These are phyloP conservation scores for Apostichopus parvimensis DNA, from an alignment of 35 echinoderm and acorn worm species.

Conservation along the genomic window DNA sequence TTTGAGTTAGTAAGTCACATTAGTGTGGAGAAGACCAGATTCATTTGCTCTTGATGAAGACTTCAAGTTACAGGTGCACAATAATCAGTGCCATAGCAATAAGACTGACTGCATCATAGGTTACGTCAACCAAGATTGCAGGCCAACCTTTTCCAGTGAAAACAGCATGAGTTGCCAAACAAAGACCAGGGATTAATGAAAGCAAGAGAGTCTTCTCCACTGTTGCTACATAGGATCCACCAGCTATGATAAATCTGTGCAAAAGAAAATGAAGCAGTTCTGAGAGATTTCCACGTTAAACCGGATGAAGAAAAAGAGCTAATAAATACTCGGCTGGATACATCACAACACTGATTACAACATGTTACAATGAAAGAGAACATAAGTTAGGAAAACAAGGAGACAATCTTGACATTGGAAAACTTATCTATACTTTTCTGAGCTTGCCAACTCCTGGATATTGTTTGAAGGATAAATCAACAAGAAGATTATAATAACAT, in stretches of 20 bases:
- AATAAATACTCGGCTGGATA: background rate
- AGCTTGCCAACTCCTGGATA: too few relatives aligned
- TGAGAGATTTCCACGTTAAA: background rate
- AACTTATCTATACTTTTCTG: too few relatives aligned
- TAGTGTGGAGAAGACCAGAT: too few relatives aligned
- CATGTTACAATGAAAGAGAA: too few relatives aligned
- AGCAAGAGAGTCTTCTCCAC: slow-evolving; percentile 18
- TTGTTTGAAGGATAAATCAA: too few relatives aligned
- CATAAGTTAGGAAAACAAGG: too few relatives aligned
- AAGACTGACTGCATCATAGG: slow-evolving; percentile 32
- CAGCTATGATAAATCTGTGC: slow-evolving; percentile 35
- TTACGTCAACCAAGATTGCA: slow-evolving; percentile 23
- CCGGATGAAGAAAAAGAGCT: background rate
- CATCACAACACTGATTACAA: too few relatives aligned
- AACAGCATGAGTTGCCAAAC: slow-evolving; percentile 6
- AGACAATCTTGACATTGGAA: too few relatives aligned
- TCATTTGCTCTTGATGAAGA: too few relatives aligned
- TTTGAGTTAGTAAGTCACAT: too few relatives aligned
- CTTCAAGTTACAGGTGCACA: slow-evolving; percentile 16
- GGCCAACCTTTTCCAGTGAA: slow-evolving; percentile 41
- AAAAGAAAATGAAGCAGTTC: background rate
- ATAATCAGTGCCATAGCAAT: slow-evolving; percentile 28
- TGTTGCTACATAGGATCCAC: background rate
- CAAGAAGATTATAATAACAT: too few relatives aligned
- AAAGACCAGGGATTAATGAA: slow-evolving; percentile 14